A percentile compares a stretch with the other conserved stretches of the same genome.
Evolutionary conservation across 2,113 vertebrate species (phyloP).

Genomic region (Neolamprologus sp.): DNA sequence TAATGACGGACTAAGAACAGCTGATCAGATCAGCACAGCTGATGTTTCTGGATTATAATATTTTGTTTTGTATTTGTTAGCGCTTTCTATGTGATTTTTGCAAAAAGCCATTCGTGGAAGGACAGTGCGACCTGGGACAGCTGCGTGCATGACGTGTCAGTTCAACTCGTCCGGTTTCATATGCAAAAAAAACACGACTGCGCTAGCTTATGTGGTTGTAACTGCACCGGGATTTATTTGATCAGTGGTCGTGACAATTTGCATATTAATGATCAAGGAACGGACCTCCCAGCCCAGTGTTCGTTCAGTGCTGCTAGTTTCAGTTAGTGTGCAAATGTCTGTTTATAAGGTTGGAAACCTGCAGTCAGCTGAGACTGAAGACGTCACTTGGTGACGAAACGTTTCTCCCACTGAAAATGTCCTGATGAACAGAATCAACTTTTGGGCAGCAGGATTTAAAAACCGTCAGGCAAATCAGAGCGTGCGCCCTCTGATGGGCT

Average conservation of each 20-base stretch:
- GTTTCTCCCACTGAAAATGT: neutral
- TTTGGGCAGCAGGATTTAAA: neutral
- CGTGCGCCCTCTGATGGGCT: neutral
- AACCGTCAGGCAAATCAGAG: neutral
- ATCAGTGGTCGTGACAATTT: neutral
- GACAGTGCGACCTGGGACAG: fast-evolving
- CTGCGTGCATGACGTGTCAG: fast-evolving
- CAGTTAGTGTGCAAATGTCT: neutral
- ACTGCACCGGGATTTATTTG: neutral
- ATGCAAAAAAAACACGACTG: fast-evolving
- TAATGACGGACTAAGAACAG: neutral
- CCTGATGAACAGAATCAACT: neutral
- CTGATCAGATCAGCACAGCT: neutral
- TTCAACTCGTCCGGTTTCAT: neutral
- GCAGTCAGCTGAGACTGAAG: neutral
- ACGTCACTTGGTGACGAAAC: neutral
- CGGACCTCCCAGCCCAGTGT: neutral
- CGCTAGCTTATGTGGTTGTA: fast-evolving
- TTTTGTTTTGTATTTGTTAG: neutral
- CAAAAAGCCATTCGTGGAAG: neutral
- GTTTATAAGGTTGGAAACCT: fast-evolving
- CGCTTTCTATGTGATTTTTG: neutral
- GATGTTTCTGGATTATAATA: neutral
- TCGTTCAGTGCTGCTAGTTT: neutral
- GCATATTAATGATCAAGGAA: neutral